phyloP scores from a whole-genome alignment of 2,888 invertebrate species.

The Agonopterix alstromeriana region DNA sequence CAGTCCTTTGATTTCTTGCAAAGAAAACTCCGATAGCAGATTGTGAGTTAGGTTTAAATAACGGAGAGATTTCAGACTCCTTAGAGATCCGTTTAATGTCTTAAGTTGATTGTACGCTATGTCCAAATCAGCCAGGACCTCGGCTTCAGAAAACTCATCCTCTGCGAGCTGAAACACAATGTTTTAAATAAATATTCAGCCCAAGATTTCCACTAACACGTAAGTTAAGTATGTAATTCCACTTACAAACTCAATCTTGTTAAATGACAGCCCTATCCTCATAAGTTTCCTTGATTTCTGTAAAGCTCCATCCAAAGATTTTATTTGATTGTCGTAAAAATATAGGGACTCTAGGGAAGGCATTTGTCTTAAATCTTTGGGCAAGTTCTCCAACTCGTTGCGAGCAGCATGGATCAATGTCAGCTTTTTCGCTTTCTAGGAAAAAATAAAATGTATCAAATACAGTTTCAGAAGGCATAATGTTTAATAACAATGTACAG shows the following conservation, averaged over 20 bases:
- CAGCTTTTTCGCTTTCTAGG: slow-evolving; percentile 78
- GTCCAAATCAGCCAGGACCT: slow-evolving; percentile 81
- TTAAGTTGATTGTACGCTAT: slow-evolving; percentile 84
- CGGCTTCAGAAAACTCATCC: slow-evolving; percentile 86
- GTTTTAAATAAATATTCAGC: slow-evolving; percentile 1
- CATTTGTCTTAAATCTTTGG: slow-evolving; percentile 82
- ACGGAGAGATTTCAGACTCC: slow-evolving; percentile 80
- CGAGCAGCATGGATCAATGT: slow-evolving; percentile 84
- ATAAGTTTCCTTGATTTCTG: slow-evolving; percentile 81
- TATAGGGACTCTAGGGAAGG: slow-evolving; percentile 83
- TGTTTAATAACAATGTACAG: background rate
- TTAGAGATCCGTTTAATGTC: slow-evolving; percentile 83
- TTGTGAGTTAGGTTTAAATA: slow-evolving; percentile 87
- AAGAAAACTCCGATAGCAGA: slow-evolving; percentile 84
- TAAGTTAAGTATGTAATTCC: background rate
- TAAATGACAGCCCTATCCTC: slow-evolving; percentile 82
- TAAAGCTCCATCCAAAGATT: slow-evolving; percentile 82
- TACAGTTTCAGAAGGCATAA: background rate
- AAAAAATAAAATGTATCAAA: slow-evolving; percentile 10
- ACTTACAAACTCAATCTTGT: slow-evolving; percentile 84
- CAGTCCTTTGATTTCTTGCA: slow-evolving; percentile 86
- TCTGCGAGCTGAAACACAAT: slow-evolving; percentile 76
- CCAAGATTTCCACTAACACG: no score
- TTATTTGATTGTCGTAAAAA: slow-evolving; percentile 83
- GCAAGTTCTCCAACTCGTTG: slow-evolving; percentile 83